Base-by-base conservation (phyloP, 2,888 invertebrate genomes). In the Mimachlamys varia region DNA sequence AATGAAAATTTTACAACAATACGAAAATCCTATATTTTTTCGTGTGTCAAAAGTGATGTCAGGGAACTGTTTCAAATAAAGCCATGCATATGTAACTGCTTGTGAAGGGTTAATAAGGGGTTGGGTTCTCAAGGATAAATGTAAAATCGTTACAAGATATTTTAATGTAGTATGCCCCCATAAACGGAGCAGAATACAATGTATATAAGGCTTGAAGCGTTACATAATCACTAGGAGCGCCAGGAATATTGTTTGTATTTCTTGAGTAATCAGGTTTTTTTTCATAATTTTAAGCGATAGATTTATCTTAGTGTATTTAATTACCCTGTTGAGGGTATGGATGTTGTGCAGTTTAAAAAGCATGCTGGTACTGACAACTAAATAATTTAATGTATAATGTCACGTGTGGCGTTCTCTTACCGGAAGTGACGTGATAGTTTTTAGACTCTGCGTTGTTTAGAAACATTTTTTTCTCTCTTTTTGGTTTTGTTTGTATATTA, bases 1-100 rank as follows among this genome's bases (percentile, higher is more conserved):
- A 76, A 76, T 76, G 76, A 76, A 76, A 76, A 27, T 33, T 76
- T 27, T 27, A 12, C 33, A 76, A 76, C 76, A 76, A 76, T 76
- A 76, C 7, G 76, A 76, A 76, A 76, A 76, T 76, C 76, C 76
- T 76, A 76, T 76, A 76, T 76, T 76, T 76, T 76, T 76, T 76
- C 76, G 12, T 33, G 76, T 76, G 76, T 76, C 76, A 76, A 27
- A 33, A 76, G 4, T 33, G 22, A 12, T 76, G 76, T 76, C 76
- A 76, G 2, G 33, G 13, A 22, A 27, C 22, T 33, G 33, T 5
- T 76, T 19, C 27, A 76, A 76, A 76, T 27, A 76, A 76, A 27
- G 1, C 13, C 27, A 27, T 27, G 76, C 76, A 76, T 76, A 76
- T 33, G 76, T 76, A 76, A 33, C 76, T 58, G 33, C 33, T 2